These are phyloP conservation scores for Microplitis mediator DNA, from an alignment of 1,140 invertebrate species.

Conservation along the genomic window DNA sequence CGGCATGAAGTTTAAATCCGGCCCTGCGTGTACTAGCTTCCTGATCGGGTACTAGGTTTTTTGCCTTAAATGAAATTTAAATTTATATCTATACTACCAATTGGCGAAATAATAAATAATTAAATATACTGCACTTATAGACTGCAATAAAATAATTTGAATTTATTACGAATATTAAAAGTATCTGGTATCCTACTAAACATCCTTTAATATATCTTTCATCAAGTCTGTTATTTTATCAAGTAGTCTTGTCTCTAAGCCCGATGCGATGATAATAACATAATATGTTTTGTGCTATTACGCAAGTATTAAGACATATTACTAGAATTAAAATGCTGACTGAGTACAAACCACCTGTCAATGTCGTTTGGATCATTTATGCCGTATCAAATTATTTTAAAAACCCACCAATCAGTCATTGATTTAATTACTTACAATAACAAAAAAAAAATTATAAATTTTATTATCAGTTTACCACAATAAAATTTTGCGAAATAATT, in stretches of 20 bases:
- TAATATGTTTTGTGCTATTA: constrained; percentile 25
- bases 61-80: no score
- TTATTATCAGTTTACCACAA: no score
- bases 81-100: no score
- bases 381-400: neutral
- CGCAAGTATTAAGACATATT: constrained; percentile 39
- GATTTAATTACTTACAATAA: no score
- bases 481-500: neutral
- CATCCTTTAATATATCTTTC: neutral
- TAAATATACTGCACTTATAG: no score
- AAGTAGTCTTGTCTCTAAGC: neutral
- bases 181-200: neutral
- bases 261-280: constrained; percentile 15
- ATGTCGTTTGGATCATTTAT: constrained; percentile 19
- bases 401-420: no score
- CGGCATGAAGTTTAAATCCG: no score
- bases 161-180: neutral
- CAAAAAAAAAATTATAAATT: no score
- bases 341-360: constrained; percentile 31
- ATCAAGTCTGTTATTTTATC: neutral
- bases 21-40: no score
- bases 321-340: constrained; percentile 40
- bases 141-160: no score
- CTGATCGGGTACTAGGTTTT: no score
- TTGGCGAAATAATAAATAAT: no score